Base-by-base conservation (phyloP, 2,888 invertebrate genomes). In the Charanyca ferruginea region DNA sequence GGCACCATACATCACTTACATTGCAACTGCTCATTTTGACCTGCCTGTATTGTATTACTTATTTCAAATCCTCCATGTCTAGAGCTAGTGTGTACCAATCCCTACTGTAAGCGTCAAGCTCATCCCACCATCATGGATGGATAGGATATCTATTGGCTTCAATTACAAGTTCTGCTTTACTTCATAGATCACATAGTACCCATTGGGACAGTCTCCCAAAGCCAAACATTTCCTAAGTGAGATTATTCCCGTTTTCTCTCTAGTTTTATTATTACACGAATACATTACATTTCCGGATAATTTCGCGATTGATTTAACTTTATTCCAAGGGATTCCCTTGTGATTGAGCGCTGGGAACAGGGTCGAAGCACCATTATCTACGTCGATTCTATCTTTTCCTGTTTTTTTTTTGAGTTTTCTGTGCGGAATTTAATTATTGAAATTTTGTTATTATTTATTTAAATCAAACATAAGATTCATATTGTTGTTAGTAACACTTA, bases 251-350 rank as follows among this genome's bases (percentile, higher is more conserved):
- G 4, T 18, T 65, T n/a, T 13, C n/a, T 18, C n/a, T 20, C 13
- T 65, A 38, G 35, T 66, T 65, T 64, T 16, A 53, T 38, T 53
- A 66, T 48, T 23, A 18, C 28, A 48, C 16, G 28, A 63, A 63
- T 38, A 66, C 38, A 66, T 53, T 45, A 65, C 45, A 66, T 65
- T 66, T 45, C 22, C 54, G 53, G 65, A 66, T 28, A 44, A 49
- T 68, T 68, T 68, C 9, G 16, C 58, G 58, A 66, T 68, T 49
- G 42, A 68, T 66, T 66, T 66, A 28, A 58, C 38, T 44, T 57
- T 49, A 49, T 44, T 67, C 49, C 49, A 28, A 49, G 49, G 22
- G 7, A 47, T 45, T 66, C 45, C 18, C 67, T 47, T 47, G 67
- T 28, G 65, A 54, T 28, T 22, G 22, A 32, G 18, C 22, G 66